Conservation (phyloP, 2,113 vertebrate genomes). For the Ciconia boyciana region DNA sequence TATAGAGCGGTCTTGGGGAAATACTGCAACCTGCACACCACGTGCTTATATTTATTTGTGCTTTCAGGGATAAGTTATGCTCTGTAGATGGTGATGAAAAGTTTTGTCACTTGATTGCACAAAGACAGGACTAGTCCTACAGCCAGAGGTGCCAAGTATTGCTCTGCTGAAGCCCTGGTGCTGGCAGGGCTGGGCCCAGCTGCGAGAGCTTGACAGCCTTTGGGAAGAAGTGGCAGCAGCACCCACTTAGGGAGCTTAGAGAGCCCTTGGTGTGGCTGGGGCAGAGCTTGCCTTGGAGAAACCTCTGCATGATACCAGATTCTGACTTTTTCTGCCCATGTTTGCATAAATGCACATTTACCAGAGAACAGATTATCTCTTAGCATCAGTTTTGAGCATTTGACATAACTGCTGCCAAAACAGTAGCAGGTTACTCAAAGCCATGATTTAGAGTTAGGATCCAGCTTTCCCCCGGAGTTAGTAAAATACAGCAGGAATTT, state of each 20-base stretch:
- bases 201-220: background rate
- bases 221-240: accelerated
- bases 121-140: too few relatives aligned
- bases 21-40: background rate
- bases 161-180: background rate
- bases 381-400: background rate
- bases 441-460: background rate
- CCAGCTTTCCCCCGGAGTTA: background rate
- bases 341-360: background rate
- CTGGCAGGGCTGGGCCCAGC: background rate
- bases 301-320: background rate
- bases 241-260: background rate
- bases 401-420: background rate
- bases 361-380: background rate
- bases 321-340: background rate
- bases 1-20: background rate
- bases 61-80: background rate
- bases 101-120: background rate
- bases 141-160: background rate
- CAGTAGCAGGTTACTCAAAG: background rate
- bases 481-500: background rate
- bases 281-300: background rate
- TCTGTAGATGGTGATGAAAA: background rate
- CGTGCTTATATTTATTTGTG: background rate
- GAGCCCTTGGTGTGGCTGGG: background rate